Base-by-base conservation (phyloP, 2,113 vertebrate species). In the Synodontis membranacea region DNA sequence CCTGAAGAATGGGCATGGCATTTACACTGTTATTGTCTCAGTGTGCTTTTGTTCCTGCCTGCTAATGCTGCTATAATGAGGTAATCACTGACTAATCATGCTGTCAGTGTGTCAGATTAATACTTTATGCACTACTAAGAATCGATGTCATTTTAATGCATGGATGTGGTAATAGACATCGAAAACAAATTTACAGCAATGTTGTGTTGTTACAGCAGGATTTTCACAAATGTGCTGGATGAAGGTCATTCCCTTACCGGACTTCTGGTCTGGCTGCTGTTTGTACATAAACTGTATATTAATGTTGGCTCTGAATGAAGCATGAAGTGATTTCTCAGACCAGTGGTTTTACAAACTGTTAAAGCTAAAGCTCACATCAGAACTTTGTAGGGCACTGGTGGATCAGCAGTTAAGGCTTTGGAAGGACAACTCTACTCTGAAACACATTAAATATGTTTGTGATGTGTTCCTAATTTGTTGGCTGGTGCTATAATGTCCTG, bases 81-180 rank as follows among this genome's bases (percentile, higher is more conserved):
- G 84, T 93, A 91, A 91, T 92, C 91, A 88, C 88, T 83, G 80
- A 76, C 87, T 91, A 90, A 91, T 92, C 87, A 90, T 84, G 60
- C 39, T 50, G 85, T 80, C 78, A 80, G 52, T 88, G 89, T 89
- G 88, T 87, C 87, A 86, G 74, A 87, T 80, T 80, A 86, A 91
- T 86, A 89, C 82, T 89, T 66, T 56, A 2, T 80, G 76, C 70
- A 28, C 86, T 86, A 84, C 87, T 74, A 90, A 68, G 85, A 89
- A 85, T 74, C 34, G 28, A 56, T 78, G 86, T 90, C 85, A 87
- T 74, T 86, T 87, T 91, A 91, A 88, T 74, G 84, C 89, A 89
- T 88, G 74, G 86, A 89, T 54, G 81, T 74, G 58, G 79, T 78
- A 85, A 66, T 25, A 81, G 91, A 56, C 76, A 25, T 54, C 2